These are phyloP conservation scores for Metallyticus violacea DNA, from an alignment of 2,888 invertebrate species.

Conservation along the genomic window DNA sequence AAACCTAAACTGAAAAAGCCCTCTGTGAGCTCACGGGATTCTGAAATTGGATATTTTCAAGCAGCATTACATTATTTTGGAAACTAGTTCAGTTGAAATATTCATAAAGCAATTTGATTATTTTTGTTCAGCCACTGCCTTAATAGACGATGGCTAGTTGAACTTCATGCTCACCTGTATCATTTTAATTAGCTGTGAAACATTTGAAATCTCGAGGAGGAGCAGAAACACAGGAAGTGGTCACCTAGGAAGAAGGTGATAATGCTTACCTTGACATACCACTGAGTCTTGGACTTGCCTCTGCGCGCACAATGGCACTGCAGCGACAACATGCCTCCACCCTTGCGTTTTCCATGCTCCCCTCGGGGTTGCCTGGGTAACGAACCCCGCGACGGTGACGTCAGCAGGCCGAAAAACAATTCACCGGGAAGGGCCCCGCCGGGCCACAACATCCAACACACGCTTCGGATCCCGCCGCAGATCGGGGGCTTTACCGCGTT, in stretches of 20 bases:
- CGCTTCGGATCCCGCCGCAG: not conserved
- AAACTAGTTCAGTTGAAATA: no score
- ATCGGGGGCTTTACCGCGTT: not conserved
- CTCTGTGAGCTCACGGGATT: no score
- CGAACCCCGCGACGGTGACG: not conserved
- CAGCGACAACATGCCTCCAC: slow-evolving; percentile 37
- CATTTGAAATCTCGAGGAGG: no score
- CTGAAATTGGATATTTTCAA: no score
- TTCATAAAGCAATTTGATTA: no score
- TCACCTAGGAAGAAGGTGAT: not conserved
- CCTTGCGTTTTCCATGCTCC: not conserved
- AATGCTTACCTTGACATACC: slow-evolving; percentile 71
- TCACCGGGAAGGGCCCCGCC: slow-evolving; percentile 4
- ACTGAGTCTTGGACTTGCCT: slow-evolving; percentile 52
- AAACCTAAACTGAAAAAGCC: no score
- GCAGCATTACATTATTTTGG: no score
- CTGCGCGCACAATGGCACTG: slow-evolving; percentile 39
- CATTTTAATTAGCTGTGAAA: no score
- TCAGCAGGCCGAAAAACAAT: not conserved
- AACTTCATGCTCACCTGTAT: no score
- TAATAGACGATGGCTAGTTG: no score
- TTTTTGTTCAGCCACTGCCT: no score
- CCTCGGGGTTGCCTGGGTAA: not conserved
- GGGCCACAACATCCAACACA: slow-evolving; percentile 10
- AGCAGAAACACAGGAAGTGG: no score